phyloP scores from a whole-genome alignment of 2,888 invertebrate species.

The Phortica okadai region DNA sequence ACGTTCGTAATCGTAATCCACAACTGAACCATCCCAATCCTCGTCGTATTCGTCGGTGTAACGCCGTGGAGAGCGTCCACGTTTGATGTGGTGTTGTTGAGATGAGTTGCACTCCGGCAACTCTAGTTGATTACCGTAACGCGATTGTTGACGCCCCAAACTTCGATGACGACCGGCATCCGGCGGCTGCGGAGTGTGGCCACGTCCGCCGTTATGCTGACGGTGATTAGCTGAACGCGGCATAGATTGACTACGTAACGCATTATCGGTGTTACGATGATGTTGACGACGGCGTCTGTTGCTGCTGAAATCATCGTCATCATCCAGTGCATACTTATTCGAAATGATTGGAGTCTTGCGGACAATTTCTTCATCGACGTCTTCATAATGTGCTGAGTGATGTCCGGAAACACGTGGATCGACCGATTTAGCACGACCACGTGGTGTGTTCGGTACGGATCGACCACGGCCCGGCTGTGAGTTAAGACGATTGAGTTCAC shows the following conservation, averaged over 20 bases:
- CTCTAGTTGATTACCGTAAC: conserved; percentile 72
- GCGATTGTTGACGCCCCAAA: conserved; percentile 61
- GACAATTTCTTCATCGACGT: conserved; percentile 72
- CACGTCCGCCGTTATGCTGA: conserved; percentile 41
- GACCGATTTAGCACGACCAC: conserved; percentile 71
- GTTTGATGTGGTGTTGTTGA: conserved; percentile 45
- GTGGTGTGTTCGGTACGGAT: conserved; percentile 55
- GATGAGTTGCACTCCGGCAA: conserved; percentile 64
- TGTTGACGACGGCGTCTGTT: conserved; percentile 40
- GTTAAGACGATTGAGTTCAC: conserved; percentile 68
- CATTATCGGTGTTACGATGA: conserved; percentile 44
- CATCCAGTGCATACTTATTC: conserved; percentile 83
- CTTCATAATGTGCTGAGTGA: conserved; percentile 64
- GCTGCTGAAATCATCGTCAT: conserved; percentile 53
- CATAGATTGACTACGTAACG: conserved; percentile 73
- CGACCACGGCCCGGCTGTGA: conserved; percentile 60
- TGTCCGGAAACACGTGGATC: conserved; percentile 68
- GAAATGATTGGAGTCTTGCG: conserved; percentile 82
- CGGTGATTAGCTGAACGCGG: conserved; percentile 70
- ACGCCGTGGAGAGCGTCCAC: conserved; percentile 61
- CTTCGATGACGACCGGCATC: conserved; percentile 48
- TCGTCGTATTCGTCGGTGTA: conserved; percentile 67
- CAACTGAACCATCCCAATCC: conserved; percentile 65
- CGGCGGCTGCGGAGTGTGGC: conserved; percentile 36
- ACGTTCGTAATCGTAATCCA: conserved; percentile 48